These are phyloP conservation scores for Xylocampa areola DNA, from an alignment of 2,888 invertebrate species.

Conservation along the genomic window DNA sequence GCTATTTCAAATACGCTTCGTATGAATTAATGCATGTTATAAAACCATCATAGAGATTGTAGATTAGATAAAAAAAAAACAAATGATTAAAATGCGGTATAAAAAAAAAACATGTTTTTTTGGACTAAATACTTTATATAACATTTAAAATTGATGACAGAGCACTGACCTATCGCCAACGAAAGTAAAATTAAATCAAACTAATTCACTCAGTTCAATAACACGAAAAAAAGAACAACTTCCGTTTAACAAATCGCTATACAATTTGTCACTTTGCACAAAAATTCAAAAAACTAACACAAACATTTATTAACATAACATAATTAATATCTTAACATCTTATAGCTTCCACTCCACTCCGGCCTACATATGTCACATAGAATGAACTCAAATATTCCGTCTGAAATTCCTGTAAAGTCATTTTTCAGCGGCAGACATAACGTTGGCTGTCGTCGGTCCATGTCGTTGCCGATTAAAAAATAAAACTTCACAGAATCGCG, in stretches of 20 bases:
- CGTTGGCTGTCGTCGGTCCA: constrained; percentile 49
- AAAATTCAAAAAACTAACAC: constrained; percentile 18
- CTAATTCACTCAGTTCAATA: constrained; percentile 18
- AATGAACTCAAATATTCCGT: constrained; percentile 40
- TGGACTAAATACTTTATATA: not conserved
- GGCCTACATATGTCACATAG: constrained; percentile 39
- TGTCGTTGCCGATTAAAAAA: constrained; percentile 60
- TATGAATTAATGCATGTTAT: no score
- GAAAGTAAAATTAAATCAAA: constrained; percentile 18
- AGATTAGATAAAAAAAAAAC: no score
- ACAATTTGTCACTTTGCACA: constrained; percentile 25
- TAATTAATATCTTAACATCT: constrained; percentile 14
- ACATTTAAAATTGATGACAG: not conserved
- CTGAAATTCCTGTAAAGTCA: constrained; percentile 72
- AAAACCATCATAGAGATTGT: no score
- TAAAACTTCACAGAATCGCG: constrained; percentile 59
- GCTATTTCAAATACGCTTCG: no score
- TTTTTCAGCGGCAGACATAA: constrained; percentile 67
- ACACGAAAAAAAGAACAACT: constrained; percentile 13
- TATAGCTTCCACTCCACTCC: constrained; percentile 33
- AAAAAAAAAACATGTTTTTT: not conserved
- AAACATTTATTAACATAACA: constrained; percentile 4
- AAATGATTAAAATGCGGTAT: no score
- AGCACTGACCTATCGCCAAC: constrained; percentile 19
- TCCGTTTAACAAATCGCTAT: constrained; percentile 3